A percentile compares a stretch with the other conserved stretches of the same genome.
Evolutionary conservation across 1,140 invertebrate species (phyloP).

Genomic region (Ostrea edulis): DNA sequence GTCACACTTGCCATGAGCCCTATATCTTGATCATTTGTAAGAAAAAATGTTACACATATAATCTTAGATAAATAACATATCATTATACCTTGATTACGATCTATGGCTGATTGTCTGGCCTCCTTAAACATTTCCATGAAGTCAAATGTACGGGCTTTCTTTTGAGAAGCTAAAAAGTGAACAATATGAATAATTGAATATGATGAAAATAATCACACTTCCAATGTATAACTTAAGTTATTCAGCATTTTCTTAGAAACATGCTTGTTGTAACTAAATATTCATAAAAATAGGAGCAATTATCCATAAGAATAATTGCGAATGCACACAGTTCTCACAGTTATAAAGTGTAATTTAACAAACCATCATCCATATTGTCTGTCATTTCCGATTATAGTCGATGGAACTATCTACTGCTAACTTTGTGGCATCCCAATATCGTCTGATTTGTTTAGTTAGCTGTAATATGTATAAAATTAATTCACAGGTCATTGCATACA

Average conservation of each 20-base stretch:
- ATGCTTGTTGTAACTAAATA: too few species aligned
- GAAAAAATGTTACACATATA: too few species aligned
- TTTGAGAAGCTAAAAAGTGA: slow-evolving; percentile 45
- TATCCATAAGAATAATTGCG: too few species aligned
- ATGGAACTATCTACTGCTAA: background rate
- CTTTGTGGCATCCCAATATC: background rate
- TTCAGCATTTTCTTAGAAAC: too few species aligned
- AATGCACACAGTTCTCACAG: too few species aligned
- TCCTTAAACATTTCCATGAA: slow-evolving; percentile 79
- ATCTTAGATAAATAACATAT: too few species aligned
- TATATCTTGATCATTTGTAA: too few species aligned
- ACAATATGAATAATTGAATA: background rate
- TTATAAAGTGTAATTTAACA: too few species aligned
- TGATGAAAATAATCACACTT: too few species aligned
- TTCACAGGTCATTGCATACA: background rate
- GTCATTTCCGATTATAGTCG: background rate
- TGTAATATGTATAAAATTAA: background rate
- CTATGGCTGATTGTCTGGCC: slow-evolving; percentile 77
- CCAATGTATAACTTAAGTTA: too few species aligned
- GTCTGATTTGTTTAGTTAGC: background rate
- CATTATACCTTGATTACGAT: slow-evolving; percentile 65
- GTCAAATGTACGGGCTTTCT: slow-evolving; percentile 79
- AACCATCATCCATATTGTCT: background rate
- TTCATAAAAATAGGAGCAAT: too few species aligned
- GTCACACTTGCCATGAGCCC: too few species aligned